Evolutionary conservation across 2,888 invertebrate species (phyloP), one percentile per base, ranked within the genome.

Genomic region (Zygothrica quintamaculata): DNA sequence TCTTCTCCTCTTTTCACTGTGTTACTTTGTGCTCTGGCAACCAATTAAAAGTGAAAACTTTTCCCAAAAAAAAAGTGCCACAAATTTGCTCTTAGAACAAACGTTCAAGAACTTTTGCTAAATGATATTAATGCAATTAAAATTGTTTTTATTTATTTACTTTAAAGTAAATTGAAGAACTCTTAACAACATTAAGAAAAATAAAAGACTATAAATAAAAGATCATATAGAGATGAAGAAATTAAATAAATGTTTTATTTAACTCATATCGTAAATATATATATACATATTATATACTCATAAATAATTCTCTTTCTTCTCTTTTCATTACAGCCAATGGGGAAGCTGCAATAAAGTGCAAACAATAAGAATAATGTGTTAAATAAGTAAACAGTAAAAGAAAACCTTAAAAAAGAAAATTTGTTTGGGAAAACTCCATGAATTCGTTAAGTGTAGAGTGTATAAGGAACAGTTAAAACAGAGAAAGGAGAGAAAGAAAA

Each of bases 391-490:
- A 9, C 7, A 34, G 33, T 8, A 33, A 40, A 67, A 66, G 13
- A 13, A 42, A 44, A 22, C 48, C 13, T 8, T 29, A 43, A 44
- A 31, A 40, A 31, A 46, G 11, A 11, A 43, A 11, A 12, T 22
- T 29, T 36, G 16, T 37, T 8, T 15, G 29, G 52, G 57, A 52
- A 26, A 29, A 29, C 57, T 65, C 60, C 50, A 80, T 80, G 80
- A 53, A 65, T 65, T 56, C 66, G 65, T 76, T 52, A 61, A 65
- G 73, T 47, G 62, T 37, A 48, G 68, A 66, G 60, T 62, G 76
- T 81, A 78, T 66, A 74, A 40, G 37, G 29, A 42, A 60, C 39
- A 75, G 78, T 51, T 82, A 57, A 74, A 50, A 43, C n/a, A n/a
- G 18, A 22, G 9, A 11, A 31, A 13, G 34, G 36, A 62, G 6